Base-by-base conservation (phyloP, 2,888 invertebrate species). In the Heliconius hortense region DNA sequence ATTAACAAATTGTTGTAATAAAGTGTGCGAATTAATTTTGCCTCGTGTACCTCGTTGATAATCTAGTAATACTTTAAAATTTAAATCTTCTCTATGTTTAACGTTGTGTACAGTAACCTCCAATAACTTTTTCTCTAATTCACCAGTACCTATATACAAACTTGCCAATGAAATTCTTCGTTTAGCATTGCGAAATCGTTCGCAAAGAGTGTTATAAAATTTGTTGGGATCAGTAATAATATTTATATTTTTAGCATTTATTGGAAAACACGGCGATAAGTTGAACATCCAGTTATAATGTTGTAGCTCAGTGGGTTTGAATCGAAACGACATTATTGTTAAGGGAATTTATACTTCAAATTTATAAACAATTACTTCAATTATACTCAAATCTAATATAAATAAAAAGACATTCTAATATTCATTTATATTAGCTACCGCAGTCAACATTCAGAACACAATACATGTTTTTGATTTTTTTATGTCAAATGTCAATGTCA, bases 131-230 rank as follows among this genome's bases (percentile, higher is more conserved):
- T 95, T 94, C 89, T 99, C 99, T 81, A 98, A 90, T 26, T 94
- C 87, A 0, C 99, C 99, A 72, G 97, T 98, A 21, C 99, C 99
- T 76, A 99, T 92, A 87, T 99, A 99, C 18, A 99, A 93, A 78
- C 99, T 99, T 7, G 98, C 97, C 71, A 99, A 89, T 0, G 96
- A 96, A 83, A 98, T 96, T 82, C 98, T 95, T 72, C 93, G 90
- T 77, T 95, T 95, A 0, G 98, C 97, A 73, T 88, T 90, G 73
- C 91, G 90, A 85, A 96, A 96, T 85, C 96, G 95, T 67, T 96
- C 94, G 79, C 97, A 88, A 21, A 98, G 86, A 0, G 95, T 96
- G 13, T 96, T 94, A 86, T 98, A 98, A 89, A 98, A 98, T 77
- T 95, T 95, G 71, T 92, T 91, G 0, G 98, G 98, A 83, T 97